phyloP scores from a whole-genome alignment of 2,888 invertebrate species.

The Glaucopsyche alexis region DNA sequence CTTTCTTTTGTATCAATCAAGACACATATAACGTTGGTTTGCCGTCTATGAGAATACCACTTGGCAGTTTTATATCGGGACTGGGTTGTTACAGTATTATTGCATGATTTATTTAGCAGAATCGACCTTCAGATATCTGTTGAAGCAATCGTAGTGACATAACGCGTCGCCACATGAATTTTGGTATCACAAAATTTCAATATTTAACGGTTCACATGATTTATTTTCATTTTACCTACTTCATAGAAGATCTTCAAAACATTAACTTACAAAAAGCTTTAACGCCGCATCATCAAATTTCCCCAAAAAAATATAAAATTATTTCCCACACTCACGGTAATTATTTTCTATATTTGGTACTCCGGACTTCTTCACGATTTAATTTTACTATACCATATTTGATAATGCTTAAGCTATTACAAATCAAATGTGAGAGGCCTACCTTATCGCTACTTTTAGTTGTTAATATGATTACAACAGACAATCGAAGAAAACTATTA shows the following conservation, averaged over 20 bases:
- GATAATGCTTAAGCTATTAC: constrained; percentile 12
- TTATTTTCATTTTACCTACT: too few relatives aligned
- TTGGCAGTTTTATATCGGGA: too few relatives aligned
- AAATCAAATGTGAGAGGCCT: not conserved
- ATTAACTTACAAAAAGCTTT: not conserved
- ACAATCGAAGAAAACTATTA: not conserved
- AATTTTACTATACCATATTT: constrained; percentile 15
- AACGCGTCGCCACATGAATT: too few relatives aligned
- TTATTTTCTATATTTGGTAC: constrained; percentile 28
- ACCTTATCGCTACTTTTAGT: constrained; percentile 15
- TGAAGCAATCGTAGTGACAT: too few relatives aligned
- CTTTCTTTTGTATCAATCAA: too few relatives aligned
- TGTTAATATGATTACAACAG: not conserved
- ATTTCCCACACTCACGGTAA: constrained; percentile 31
- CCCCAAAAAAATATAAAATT: constrained; percentile 24
- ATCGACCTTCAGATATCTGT: too few relatives aligned
- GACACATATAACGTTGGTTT: too few relatives aligned
- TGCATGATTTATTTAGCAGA: too few relatives aligned
- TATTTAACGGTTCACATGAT: too few relatives aligned
- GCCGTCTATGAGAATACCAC: too few relatives aligned
- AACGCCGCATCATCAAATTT: not conserved
- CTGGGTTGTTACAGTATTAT: too few relatives aligned
- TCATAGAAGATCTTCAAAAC: not conserved
- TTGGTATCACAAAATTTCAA: too few relatives aligned
- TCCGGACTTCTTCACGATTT: constrained; percentile 2